Conservation (phyloP, 2,797 vertebrate species). For the Silurus aristotelis region DNA sequence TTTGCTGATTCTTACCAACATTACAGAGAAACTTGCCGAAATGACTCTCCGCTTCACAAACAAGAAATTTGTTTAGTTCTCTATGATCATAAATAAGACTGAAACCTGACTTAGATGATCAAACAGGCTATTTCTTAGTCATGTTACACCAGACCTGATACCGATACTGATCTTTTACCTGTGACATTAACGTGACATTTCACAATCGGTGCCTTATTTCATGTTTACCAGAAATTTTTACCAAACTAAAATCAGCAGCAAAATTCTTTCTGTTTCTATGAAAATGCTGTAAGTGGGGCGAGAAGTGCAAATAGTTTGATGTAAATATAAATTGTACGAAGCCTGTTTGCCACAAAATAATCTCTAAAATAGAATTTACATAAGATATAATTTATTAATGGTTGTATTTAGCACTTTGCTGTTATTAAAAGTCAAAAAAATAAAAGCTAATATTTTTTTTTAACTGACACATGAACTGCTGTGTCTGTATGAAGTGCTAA, state of each 20-base stretch:
- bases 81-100: conserved; percentile 67
- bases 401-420: not conserved
- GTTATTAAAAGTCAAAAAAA: not conserved
- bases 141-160: conserved; percentile 50
- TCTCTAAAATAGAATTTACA: not conserved
- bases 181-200: conserved; percentile 69
- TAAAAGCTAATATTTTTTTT: not conserved
- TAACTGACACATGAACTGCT: too few relatives aligned
- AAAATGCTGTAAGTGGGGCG: not conserved
- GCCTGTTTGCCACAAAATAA: not conserved
- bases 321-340: not conserved
- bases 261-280: not conserved
- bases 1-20: conserved; percentile 57
- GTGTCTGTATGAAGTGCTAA: too few relatives aligned
- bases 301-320: too few relatives aligned
- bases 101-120: conserved; percentile 51
- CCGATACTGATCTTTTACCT: conserved; percentile 47
- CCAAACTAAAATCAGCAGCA: not conserved
- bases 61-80: conserved; percentile 67
- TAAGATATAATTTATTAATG: not conserved
- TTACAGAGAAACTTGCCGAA: conserved; percentile 37
- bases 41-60: conserved; percentile 58
- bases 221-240: conserved; percentile 57
- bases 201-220: conserved; percentile 52
- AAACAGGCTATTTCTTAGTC: conserved; percentile 59